Base-by-base conservation (phyloP, 1,140 invertebrate genomes). In the Triops cancriformis region DNA sequence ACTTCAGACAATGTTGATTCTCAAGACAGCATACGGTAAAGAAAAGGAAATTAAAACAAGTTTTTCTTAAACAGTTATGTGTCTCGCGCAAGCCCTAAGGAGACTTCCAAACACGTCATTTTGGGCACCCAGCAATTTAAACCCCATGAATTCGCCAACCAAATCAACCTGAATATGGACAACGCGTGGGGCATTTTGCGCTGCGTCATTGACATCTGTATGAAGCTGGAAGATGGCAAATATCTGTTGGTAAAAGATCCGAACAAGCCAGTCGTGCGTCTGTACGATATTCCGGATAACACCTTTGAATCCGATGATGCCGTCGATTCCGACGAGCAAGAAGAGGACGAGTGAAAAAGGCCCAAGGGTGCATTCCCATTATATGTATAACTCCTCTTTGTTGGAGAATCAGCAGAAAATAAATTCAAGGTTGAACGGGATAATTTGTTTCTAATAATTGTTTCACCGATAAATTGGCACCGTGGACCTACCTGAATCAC, bases 181-280 rank as follows among this genome's bases (percentile, higher is more conserved):
- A 99, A 99, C 85, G 96, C 94, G 1, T 99, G 98, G 98, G 98
- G 97, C 79, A 95, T 99, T 76, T 85, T 99, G n/a, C 89, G 97
- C 6, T 99, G 96, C 84, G 97, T 99, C 80, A 94, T 99, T 82
- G 97, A 99, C 83, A 93, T 97, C 78, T 97, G 96, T 81, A 96
- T 98, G 93, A 97, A 97, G 84, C 93, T 99, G 82, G 94, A 96
- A 81, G 95, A 98, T 84, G 98, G 98, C 81, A 88, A 91, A 86
- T 99, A 98, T 85, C 88, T 99, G 76, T 96, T 99, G 79, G 96
- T 99, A 94, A 99, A 99, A 85, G 98, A 99, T 87, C 98, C 98
- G 0, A 98, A 98, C 85, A 98, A 99, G 91, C 94, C 94, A 2
- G 91, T 98, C 87, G 95, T 98, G 81, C 90, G 96, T 79, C 88